Evolutionary conservation across 2,797 vertebrate species (phyloP), one percentile per base, ranked within the genome.

Genomic region (Silurus lanzhouensis): DNA sequence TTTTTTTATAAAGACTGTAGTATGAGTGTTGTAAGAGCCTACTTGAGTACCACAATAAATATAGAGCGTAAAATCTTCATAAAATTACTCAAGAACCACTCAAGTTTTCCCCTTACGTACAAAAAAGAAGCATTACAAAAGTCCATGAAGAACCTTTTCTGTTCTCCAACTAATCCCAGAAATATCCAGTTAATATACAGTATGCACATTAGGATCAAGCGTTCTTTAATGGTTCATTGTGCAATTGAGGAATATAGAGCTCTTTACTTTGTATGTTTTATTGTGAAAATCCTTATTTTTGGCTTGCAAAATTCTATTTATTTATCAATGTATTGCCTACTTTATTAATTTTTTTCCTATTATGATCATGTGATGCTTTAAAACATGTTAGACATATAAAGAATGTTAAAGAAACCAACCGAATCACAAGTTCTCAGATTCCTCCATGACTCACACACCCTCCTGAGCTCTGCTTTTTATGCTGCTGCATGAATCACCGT

Each of bases 391-490:
- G n/a, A 58, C 17, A 0, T 9, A 27, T 17, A 17, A 75, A 27
- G 7, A 20, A 31, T 38, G 38, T 58, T 60, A 3, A 44, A 14
- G 61, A 63, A 48, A 12, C 6, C 76, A 46, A 19, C n/a, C 1
- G 1, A 27, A 22, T 38, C 5, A 38, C 6, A 20, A 38, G 20
- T 46, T n/a, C 14, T 17, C 38, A n/a, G 60, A 48, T 61, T 77
- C 19, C 38, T 66, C 14, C 13, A 5, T 25, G 61, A 48, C 78
- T 48, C 22, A 9, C 22, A 19, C 78, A 64, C 22, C 61, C 44
- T 81, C 74, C 82, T 63, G 77, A 85, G n/a, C 67, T 44, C 52
- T 84, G 78, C 38, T 79, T 79, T 66, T 85, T 85, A 82, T 81
- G 80, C 81, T 85, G 46, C 60, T 63, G 82, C 76, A 76, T 64